Evolutionary conservation across 2,888 invertebrate genomes (phyloP).

Genomic region (Phorcus lineatus): DNA sequence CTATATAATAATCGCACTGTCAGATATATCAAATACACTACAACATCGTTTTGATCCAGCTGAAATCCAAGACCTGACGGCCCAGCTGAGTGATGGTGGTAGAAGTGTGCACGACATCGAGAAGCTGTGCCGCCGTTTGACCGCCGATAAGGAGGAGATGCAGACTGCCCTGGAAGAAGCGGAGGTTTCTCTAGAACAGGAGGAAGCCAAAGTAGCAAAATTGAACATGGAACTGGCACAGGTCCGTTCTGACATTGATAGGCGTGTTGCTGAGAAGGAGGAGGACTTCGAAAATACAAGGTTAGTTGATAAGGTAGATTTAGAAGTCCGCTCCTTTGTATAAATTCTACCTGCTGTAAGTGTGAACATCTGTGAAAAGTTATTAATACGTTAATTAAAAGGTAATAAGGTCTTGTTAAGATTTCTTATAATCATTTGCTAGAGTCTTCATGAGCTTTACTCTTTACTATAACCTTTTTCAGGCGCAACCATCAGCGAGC

Average conservation of each 20-base stretch:
- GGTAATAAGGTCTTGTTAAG: too few relatives aligned
- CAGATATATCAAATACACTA: too few relatives aligned
- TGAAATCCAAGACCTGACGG: conserved; percentile 99
- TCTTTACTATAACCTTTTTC: too few relatives aligned
- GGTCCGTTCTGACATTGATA: conserved; percentile 99
- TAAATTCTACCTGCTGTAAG: too few relatives aligned
- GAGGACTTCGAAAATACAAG: conserved; percentile 99
- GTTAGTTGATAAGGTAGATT: conserved; percentile 59
- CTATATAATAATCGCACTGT: too few relatives aligned
- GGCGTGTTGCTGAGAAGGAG: conserved; percentile 99
- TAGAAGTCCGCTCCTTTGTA: too few relatives aligned
- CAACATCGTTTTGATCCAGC: conserved; percentile 77
- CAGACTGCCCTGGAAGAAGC: conserved; percentile 99
- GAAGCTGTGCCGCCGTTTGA: conserved; percentile 97
- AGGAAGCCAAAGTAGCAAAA: conserved; percentile 94
- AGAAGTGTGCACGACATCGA: conserved; percentile 99
- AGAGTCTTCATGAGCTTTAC: too few relatives aligned
- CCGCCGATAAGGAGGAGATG: conserved; percentile 99
- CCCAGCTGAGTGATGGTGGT: conserved; percentile 99
- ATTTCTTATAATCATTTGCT: too few relatives aligned
- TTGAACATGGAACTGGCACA: conserved; percentile 98
- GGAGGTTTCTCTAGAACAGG: conserved; percentile 98
- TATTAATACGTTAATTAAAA: too few relatives aligned
- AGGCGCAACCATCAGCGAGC: conserved; percentile 99
- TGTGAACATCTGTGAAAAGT: too few relatives aligned